Evolutionary conservation across 2,888 invertebrate species (phyloP).

Genomic region (Andrena camellia): DNA sequence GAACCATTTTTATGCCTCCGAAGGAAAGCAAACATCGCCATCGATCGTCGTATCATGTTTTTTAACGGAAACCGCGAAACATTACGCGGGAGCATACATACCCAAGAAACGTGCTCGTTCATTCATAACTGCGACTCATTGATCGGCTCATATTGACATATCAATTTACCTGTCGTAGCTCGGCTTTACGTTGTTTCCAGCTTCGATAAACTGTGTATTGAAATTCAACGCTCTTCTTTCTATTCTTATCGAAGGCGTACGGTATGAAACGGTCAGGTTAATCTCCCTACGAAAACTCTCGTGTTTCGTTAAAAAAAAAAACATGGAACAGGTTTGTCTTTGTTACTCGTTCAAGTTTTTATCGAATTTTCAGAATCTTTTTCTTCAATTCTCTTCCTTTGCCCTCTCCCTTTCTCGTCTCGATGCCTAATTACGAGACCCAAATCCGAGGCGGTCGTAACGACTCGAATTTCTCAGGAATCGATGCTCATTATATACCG

Average conservation of each 20-base stretch:
- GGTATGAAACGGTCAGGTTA: conserved; percentile 10
- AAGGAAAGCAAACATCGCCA: neutral
- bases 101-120: conserved; percentile 35
- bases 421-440: conserved; percentile 8
- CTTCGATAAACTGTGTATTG: conserved; percentile 46
- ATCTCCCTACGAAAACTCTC: conserved; percentile 26
- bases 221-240: conserved; percentile 57
- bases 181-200: conserved; percentile 30
- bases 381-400: conserved; percentile 23
- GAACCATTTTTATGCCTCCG: neutral
- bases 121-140: conserved; percentile 65
- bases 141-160: conserved; percentile 54
- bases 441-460: conserved; percentile 14
- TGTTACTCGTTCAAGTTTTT: neutral
- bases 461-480: conserved; percentile 63
- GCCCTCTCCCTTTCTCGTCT: neutral
- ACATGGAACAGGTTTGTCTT: neutral
- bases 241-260: conserved; percentile 53
- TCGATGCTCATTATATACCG: conserved; percentile 34
- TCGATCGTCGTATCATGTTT: neutral
- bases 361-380: neutral
- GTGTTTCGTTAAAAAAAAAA: conserved; percentile 19
- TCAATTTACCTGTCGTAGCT: conserved; percentile 53
- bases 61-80: conserved; percentile 9
- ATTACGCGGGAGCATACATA: neutral